Percentiles rank a stretch among this genome's conserved stretches.
phyloP scores from a whole-genome alignment of 2,797 vertebrate genomes.

The Macrochelys suwanniensis region DNA sequence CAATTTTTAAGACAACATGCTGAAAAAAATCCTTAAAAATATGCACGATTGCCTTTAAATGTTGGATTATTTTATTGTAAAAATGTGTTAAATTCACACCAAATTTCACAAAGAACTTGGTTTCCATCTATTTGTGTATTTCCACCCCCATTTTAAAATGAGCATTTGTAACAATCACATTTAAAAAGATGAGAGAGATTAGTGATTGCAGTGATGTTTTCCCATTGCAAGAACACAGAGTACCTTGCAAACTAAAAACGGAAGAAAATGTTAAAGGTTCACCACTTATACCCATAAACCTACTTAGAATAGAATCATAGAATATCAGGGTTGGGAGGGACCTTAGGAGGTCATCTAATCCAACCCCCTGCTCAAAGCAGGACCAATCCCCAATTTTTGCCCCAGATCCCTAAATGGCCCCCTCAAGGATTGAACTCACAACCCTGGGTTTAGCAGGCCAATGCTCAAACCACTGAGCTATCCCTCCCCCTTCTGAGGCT shows the following conservation, averaged over 20 bases:
- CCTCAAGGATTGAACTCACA: too few species aligned
- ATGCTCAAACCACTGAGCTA: too few species aligned
- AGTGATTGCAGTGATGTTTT: not conserved
- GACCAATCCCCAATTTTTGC: too few species aligned
- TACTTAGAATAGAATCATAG: too few species aligned
- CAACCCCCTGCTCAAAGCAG: too few species aligned
- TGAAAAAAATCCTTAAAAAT: not conserved
- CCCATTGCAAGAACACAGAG: not conserved
- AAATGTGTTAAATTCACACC: not conserved
- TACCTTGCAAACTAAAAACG: not conserved
- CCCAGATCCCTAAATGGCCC: too few species aligned
- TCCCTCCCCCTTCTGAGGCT: too few species aligned
- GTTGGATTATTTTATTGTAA: not conserved
- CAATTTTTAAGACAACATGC: not conserved
- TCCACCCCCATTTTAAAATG: not conserved
- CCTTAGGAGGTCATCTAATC: too few species aligned
- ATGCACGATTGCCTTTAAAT: not conserved
- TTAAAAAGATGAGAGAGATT: not conserved
- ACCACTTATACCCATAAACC: too few species aligned
- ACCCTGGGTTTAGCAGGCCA: too few species aligned
- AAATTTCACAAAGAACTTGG: not conserved
- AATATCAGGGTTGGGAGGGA: too few species aligned
- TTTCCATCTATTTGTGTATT: not conserved
- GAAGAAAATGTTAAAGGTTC: not conserved
- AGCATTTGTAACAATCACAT: not conserved